Evolutionary conservation across 2,797 vertebrate species (phyloP), one percentile per base, ranked within the genome.

Genomic region (Ispidina picta): DNA sequence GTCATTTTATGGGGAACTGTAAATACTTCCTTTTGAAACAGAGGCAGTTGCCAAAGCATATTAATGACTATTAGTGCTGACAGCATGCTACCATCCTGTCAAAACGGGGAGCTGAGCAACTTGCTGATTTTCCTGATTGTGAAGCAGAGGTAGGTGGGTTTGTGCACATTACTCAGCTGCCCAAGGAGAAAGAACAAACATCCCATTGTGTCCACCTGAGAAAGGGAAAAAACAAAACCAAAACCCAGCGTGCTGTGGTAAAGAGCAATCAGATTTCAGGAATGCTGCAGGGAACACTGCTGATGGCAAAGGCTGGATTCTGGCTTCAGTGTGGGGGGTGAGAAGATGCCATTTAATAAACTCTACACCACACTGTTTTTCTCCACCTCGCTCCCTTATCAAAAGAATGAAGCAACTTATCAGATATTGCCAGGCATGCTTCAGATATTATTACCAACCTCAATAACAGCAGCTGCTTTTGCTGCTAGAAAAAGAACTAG

Each of bases 311-410:
- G 52, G 74, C 65, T 77, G 71, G 68, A 84, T 82, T 86, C 80
- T 93, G 80, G 60, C 83, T 90, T 28, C 29, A 71, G 0, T 37
- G 18, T 28, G 72, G 52, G 54, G 29, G 75, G 71, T 88, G 72
- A 51, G 54, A 84, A 91, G 81, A 91, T 82, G 89, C 62, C 88
- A 88, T 74, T 88, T 88, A 93, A 90, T 88, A 86, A 92, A 92
- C 78, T 86, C 86, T 59, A 79, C 55, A 84, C 46, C 51, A 86
- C 88, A 62, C 79, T 54, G 49, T 39, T 83, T 77, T 71, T 77
- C 72, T 90, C 74, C 82, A 65, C 39, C 58, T 84, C 2, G 2
- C 58, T 80, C 58, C 52, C 87, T 92, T 90, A 92, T 90, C 88
- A 84, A 89, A 92, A 83, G 88, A 91, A 74, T 22, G 78, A 88